These are phyloP conservation scores for Lasioglossum baleicum DNA, from an alignment of 1,140 invertebrate species.

Conservation along the genomic window DNA sequence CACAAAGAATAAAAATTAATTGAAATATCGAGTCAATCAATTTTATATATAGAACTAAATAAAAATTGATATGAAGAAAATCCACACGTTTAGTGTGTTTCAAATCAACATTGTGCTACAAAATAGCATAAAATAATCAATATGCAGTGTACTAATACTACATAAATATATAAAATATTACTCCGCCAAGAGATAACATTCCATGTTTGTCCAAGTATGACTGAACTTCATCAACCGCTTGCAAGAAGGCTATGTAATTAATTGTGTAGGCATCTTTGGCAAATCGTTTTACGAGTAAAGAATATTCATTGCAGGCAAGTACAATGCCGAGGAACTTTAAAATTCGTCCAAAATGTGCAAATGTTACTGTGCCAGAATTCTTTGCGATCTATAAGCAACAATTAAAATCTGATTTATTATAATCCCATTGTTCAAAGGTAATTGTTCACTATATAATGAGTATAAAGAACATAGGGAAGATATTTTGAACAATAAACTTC, in stretches of 20 bases:
- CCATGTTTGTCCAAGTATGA: constrained; percentile 82
- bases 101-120: not conserved
- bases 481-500: too few species aligned
- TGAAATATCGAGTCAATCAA: too few species aligned
- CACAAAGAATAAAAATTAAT: not conserved
- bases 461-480: not conserved
- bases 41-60: too few species aligned
- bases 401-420: not conserved
- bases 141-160: not conserved
- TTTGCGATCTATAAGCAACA: constrained; percentile 82
- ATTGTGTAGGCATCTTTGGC: constrained; percentile 85
- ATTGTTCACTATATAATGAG: not conserved
- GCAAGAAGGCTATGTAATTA: constrained; percentile 86
- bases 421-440: too few species aligned
- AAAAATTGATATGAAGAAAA: too few species aligned
- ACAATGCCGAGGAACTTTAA: constrained; percentile 84
- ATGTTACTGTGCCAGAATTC: constrained; percentile 85
- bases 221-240: constrained; percentile 79
- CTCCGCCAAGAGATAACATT: constrained; percentile 73
- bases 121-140: not conserved
- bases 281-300: constrained; percentile 84
- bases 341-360: constrained; percentile 85
- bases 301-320: constrained; percentile 84
- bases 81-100: too few species aligned
- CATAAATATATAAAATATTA: constrained; percentile 35